Percentiles rank a stretch among this genome's conserved stretches.
Evolutionary conservation across 2,797 vertebrate genomes (phyloP).

Genomic region (Acrossocheilus fasciatus): DNA sequence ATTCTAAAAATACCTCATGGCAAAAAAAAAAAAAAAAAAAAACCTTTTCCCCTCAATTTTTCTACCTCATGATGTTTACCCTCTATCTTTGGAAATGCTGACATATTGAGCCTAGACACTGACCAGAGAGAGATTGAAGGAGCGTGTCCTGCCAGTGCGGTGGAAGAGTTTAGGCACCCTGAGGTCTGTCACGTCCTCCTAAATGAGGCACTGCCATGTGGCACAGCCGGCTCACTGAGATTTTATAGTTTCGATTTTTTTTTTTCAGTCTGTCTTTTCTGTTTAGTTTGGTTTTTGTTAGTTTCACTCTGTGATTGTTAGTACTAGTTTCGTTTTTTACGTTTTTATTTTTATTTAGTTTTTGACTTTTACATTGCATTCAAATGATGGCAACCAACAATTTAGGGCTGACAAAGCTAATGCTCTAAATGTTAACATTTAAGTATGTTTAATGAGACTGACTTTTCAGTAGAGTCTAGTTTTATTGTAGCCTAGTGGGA

Average conservation of each 20-base stretch:
- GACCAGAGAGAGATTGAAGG: constrained; percentile 46
- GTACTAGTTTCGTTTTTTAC: not conserved
- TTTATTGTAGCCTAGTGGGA: not conserved
- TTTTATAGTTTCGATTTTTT: not conserved
- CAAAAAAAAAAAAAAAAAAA: not conserved
- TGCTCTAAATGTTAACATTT: too few species aligned
- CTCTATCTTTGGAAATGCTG: constrained; percentile 70
- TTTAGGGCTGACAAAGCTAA: not conserved
- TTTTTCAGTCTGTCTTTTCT: not conserved
- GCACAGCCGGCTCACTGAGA: not conserved
- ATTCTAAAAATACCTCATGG: constrained; percentile 69
- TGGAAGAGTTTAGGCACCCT: constrained; percentile 18
- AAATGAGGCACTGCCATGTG: constrained; percentile 7
- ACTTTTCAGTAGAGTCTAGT: not conserved
- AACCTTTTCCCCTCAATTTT: constrained; percentile 54
- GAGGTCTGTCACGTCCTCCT: constrained; percentile 23
- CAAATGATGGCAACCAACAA: not conserved
- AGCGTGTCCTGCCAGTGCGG: constrained; percentile 37
- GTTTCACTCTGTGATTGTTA: not conserved
- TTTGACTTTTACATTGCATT: not conserved
- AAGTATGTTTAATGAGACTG: not conserved
- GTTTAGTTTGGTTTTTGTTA: not conserved
- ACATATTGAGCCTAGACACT: constrained; percentile 72
- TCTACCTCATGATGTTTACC: constrained; percentile 75
- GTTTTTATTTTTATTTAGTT: not conserved